Evolutionary conservation across 64 coral and sea anemone species (phyloP).

Genomic region (Hydrozoanthus tunicans): DNA sequence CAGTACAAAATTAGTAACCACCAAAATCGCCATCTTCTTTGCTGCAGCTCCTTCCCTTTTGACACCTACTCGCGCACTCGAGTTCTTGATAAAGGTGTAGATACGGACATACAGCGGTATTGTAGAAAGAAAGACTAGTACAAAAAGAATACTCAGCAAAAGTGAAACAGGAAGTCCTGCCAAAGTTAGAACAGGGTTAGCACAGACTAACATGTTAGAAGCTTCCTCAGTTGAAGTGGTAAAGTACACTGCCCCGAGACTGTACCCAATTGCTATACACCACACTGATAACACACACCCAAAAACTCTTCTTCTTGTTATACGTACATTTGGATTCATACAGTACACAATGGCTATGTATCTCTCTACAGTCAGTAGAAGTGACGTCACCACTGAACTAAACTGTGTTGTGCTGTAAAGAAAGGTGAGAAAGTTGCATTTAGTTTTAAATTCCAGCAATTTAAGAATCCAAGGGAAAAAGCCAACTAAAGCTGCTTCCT

Average conservation of each 20-base stretch:
- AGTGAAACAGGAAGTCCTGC: background rate
- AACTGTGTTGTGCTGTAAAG: conserved; percentile 25
- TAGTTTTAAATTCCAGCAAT: background rate
- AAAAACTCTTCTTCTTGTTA: background rate
- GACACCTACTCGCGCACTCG: background rate
- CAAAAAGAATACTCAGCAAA: background rate
- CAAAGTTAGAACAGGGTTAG: background rate
- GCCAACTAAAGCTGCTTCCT: background rate
- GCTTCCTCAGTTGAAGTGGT: background rate
- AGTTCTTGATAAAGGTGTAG: background rate
- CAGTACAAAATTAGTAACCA: conserved; percentile 6
- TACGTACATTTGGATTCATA: conserved; percentile 6
- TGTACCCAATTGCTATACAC: background rate
- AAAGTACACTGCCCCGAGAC: background rate
- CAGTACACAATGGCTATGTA: conserved; percentile 34
- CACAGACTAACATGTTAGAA: background rate
- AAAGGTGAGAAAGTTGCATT: conserved; percentile 18
- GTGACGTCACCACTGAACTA: conserved; percentile 25
- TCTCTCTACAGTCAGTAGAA: conserved; percentile 13
- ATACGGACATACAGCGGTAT: conserved; percentile 9
- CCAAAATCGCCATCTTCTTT: background rate
- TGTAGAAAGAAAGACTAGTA: background rate
- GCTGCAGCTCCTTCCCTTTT: background rate
- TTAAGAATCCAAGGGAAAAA: conserved; percentile 19
- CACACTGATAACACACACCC: background rate